phyloP scores from a whole-genome alignment of 2,797 vertebrate genomes.

The Danio choprae region DNA sequence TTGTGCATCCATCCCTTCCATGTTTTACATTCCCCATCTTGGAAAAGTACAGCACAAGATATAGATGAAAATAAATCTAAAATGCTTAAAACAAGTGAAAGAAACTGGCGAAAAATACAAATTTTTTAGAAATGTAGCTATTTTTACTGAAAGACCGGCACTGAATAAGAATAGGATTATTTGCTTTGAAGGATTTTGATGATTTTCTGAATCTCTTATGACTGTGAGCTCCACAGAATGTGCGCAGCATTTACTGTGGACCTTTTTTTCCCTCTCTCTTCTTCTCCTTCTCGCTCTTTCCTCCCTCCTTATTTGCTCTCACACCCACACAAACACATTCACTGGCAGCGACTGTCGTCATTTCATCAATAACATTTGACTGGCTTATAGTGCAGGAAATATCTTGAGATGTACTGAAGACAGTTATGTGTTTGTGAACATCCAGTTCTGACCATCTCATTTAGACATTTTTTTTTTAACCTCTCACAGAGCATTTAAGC shows the following conservation, averaged over 20 bases:
- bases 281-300: conserved; percentile 19
- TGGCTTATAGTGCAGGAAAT: conserved; percentile 38
- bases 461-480: conserved; percentile 9
- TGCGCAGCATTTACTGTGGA: conserved; percentile 9
- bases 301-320: conserved; percentile 30
- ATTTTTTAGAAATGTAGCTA: not conserved
- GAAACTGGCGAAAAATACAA: no score
- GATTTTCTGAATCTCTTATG: not conserved
- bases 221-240: conserved; percentile 9
- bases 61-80: not conserved
- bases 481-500: not conserved
- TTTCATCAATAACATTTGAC: conserved; percentile 51
- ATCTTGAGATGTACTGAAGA: conserved; percentile 47
- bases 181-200: not conserved
- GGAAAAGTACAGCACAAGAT: conserved; percentile 4
- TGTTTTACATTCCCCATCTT: conserved; percentile 24
- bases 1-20: conserved; percentile 14
- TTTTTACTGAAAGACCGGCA: not conserved
- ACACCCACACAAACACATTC: conserved; percentile 61
- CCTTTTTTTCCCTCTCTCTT: conserved; percentile 8
- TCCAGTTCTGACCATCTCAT: conserved; percentile 13
- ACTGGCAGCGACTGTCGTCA: conserved; percentile 48
- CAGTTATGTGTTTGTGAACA: conserved; percentile 46
- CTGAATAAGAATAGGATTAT: not conserved
- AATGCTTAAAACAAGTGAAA: not conserved